A percentile compares a stretch with the other conserved stretches of the same genome.
These are phyloP conservation scores for Bombus consobrinus DNA, from an alignment of 1,140 invertebrate genomes.

Conservation along the genomic window DNA sequence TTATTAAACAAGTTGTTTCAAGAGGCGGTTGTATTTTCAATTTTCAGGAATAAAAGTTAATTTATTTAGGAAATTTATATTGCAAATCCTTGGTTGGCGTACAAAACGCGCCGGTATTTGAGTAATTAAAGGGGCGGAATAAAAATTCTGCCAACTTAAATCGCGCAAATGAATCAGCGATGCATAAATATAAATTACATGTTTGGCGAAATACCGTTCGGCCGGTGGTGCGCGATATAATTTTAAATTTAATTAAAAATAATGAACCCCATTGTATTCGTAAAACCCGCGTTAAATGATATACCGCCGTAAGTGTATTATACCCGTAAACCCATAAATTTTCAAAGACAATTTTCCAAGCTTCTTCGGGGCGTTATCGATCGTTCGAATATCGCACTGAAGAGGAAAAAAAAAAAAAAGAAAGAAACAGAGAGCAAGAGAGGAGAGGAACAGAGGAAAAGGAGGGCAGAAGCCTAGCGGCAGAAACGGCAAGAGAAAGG, in stretches of 20 bases:
- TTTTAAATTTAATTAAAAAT: slow-evolving; percentile 71
- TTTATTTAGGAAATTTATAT: slow-evolving; percentile 69
- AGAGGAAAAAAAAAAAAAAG: background rate
- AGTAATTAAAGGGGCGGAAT: slow-evolving; percentile 67
- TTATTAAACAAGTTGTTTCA: slow-evolving; percentile 56
- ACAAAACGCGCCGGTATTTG: slow-evolving; percentile 56
- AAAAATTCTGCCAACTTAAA: slow-evolving; percentile 65
- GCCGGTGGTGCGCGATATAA: slow-evolving; percentile 60
- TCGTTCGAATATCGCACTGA: slow-evolving; percentile 19
- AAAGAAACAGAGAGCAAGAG: background rate
- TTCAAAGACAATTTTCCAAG: slow-evolving; percentile 55
- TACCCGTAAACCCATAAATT: slow-evolving; percentile 62
- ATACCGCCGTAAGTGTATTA: slow-evolving; percentile 66
- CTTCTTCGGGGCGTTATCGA: slow-evolving; percentile 55
- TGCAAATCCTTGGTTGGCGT: slow-evolving; percentile 62
- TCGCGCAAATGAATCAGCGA: slow-evolving; percentile 68
- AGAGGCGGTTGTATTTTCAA: slow-evolving; percentile 56
- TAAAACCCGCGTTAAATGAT: slow-evolving; percentile 66
- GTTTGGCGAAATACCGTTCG: slow-evolving; percentile 64
- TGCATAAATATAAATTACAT: slow-evolving; percentile 71
- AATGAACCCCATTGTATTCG: slow-evolving; percentile 67
- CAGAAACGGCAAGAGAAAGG: background rate
- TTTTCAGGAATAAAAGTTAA: slow-evolving; percentile 67
- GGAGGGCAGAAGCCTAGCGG: too few species aligned
- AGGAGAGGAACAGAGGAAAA: background rate